Conservation (phyloP, 2,113 vertebrate species). For the Hemiscyllium ocellatum region DNA sequence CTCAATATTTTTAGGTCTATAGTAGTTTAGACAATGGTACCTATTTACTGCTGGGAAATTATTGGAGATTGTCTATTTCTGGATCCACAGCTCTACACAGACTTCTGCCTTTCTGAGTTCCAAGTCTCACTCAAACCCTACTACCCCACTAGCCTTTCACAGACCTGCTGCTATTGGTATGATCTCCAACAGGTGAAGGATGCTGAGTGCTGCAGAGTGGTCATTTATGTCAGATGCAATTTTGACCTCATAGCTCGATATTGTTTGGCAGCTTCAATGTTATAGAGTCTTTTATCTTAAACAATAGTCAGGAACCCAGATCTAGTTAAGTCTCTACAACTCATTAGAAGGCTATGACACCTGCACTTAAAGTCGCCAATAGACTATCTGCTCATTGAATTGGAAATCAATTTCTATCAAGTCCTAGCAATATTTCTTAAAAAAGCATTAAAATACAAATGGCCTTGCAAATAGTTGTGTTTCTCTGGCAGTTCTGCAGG, state of each 20-base stretch:
- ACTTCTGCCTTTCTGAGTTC: not conserved
- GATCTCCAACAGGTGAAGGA: not conserved
- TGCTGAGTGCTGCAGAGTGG: not conserved
- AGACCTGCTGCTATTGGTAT: not conserved
- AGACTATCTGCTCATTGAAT: not conserved
- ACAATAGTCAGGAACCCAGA: not conserved
- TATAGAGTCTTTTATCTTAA: not conserved
- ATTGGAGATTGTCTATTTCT: not conserved
- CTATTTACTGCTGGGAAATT: not conserved
- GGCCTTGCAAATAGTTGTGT: not conserved
- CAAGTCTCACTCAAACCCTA: not conserved
- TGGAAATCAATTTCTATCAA: conserved; percentile 19
- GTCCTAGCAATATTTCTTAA: not conserved
- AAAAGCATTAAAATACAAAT: not conserved
- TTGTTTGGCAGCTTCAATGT: not conserved
- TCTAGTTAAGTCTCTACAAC: not conserved
- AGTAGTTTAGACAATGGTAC: not conserved
- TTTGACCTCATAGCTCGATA: not conserved
- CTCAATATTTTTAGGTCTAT: not conserved
- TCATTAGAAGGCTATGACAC: not conserved
- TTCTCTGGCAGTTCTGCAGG: too few species aligned
- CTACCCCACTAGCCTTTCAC: not conserved
- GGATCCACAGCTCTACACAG: too few species aligned
- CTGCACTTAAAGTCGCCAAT: not conserved
- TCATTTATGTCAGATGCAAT: not conserved